Evolutionary conservation across 2,113 vertebrate species (phyloP), one percentile per base, ranked within the genome.

Genomic region (Brachyhypopomus gauderio): DNA sequence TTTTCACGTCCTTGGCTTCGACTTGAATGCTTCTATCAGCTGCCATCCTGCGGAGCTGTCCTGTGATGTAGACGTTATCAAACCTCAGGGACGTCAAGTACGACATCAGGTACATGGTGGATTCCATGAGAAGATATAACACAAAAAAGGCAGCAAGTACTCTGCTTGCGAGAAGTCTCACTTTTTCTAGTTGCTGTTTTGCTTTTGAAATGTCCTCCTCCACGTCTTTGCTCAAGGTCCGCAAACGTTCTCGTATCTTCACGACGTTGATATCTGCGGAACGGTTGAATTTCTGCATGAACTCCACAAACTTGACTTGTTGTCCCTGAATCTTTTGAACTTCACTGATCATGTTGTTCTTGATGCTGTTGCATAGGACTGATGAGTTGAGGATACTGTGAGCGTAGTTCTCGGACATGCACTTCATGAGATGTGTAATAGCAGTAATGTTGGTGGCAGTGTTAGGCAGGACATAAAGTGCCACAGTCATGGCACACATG

Each of bases 301-400:
- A 90, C 56, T 83, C 81, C 0, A 92, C 72, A 27, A 86, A 70
- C 38, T 23, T 81, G 17, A 85, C n/a, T 12, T 85, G 27, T 0
- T 82, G 19, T 23, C 81, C 0, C 30, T 55, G 0, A 0, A 19
- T 41, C 14, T 83, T 82, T 73, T 87, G 89, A 11, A 92, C 2
- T 23, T 82, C 88, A 0, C 81, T 36, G 6, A 92, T 88, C 2
- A 97, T 89, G 23, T 95, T 90, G 55, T 4, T 45, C 72, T 95
- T 95, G 0, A 91, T 94, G 0, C 14, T 5, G 1, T 89, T 90
- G 14, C 96, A 76, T 11, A 93, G 88, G 0, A 88, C 79, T 0
- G 96, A 95, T 0, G 95, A 96, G 81, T 95, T 96, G 17, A 97
- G 80, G 14, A 98, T 85, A 45, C 92, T 95, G 60, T 92, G 93